phyloP scores from a whole-genome alignment of 2,113 vertebrate genomes.

The Psilopogon haemacephalus region DNA sequence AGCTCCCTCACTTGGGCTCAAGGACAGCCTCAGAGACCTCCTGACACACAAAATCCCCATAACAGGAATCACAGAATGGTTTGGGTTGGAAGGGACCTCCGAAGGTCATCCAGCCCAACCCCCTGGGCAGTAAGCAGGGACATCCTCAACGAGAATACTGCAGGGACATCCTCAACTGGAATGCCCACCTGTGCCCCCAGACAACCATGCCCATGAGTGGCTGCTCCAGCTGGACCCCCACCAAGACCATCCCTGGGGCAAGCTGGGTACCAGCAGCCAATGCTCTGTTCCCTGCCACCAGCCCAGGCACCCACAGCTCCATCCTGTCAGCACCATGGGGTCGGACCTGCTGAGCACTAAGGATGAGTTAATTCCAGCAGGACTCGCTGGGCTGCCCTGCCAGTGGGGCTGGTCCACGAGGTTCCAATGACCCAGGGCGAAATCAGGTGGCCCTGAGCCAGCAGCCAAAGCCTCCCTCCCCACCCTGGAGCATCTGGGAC shows the following conservation, averaged over 20 bases:
- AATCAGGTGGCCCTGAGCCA: background rate
- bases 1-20: background rate
- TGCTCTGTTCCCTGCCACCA: background rate
- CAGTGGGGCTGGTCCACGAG: background rate
- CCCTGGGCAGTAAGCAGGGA: too few relatives aligned
- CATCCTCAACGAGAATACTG: too few relatives aligned
- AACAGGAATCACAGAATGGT: background rate
- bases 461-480: background rate
- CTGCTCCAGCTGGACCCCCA: background rate
- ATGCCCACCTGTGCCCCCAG: rapidly evolving
- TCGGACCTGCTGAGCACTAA: background rate
- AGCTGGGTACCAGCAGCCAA: background rate
- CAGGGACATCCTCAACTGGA: too few relatives aligned
- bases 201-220: too few relatives aligned
- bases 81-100: too few relatives aligned
- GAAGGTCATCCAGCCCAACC: too few relatives aligned
- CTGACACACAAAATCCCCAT: background rate
- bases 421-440: background rate
- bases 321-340: rapidly evolving
- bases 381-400: background rate
- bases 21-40: background rate
- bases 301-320: background rate
- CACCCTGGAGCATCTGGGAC: background rate
- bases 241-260: rapidly evolving
- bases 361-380: background rate